Conservation (phyloP, 1,140 invertebrate species). For the Philaenus spumarius region DNA sequence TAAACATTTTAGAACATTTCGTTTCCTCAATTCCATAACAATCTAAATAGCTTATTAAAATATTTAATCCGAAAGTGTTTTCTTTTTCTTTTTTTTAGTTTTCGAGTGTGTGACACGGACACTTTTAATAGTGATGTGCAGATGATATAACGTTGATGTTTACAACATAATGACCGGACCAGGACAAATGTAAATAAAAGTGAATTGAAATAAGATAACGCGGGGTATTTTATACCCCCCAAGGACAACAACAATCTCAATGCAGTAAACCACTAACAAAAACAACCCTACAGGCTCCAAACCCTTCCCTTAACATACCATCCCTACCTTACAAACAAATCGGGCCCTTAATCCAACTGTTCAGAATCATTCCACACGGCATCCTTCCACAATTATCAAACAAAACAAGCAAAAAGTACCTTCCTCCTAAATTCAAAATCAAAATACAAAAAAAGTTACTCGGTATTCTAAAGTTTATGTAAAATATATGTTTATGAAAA, state of each 20-base stretch:
- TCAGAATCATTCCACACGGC: conserved; percentile 20
- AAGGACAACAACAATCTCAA: conserved; percentile 15
- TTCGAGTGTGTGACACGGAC: no score
- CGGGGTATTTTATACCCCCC: conserved; percentile 14
- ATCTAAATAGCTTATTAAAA: no score
- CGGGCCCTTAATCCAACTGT: conserved; percentile 23
- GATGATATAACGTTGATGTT: neutral
- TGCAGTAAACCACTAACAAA: conserved; percentile 21
- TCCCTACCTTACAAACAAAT: conserved; percentile 21
- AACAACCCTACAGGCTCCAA: conserved; percentile 21
- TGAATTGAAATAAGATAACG: conserved; percentile 3
- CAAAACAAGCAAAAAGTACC: conserved; percentile 20
- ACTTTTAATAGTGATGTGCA: no score
- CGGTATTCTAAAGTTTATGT: conserved; percentile 20
- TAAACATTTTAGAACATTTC: no score
- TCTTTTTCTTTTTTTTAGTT: no score
- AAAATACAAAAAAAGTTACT: conserved; percentile 21
- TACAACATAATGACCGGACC: conserved; percentile 12
- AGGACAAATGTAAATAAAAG: conserved; percentile 11
- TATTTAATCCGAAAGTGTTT: no score
- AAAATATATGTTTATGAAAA: conserved; percentile 17
- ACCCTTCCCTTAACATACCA: conserved; percentile 21
- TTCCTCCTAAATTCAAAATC: conserved; percentile 22
- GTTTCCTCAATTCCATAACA: no score
- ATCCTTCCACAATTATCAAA: conserved; percentile 21